Base-by-base conservation (phyloP, 64 coral and sea anemone species). In the Montipora capricornis region DNA sequence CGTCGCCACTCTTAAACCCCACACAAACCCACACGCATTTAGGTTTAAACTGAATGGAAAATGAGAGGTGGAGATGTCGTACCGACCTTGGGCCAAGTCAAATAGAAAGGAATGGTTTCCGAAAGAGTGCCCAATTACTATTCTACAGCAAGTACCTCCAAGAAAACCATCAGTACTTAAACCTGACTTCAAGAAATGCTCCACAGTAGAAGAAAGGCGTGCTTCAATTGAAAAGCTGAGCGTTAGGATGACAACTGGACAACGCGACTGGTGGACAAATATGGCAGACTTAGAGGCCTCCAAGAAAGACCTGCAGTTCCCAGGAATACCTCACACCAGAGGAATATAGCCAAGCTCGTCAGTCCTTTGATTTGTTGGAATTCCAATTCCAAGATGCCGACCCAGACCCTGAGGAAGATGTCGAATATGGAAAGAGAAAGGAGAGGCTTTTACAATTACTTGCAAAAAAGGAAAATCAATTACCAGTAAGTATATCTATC, bases 101-200 rank as follows among this genome's bases (percentile, higher is more conserved):
- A 15, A 4, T 11, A 78, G 53, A 20, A 83, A 64, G 4, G 44
- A 64, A 4, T 83, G 37, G 52, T 8, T 45, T 61, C 22, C 55
- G 0, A 68, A 64, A 5, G 59, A 29, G 37, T 15, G 44, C 15
- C 88, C 73, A 62, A 16, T 68, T 9, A 44, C 44, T 29, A 47
- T 90, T 8, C 16, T 90, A 14, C 1, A 6, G 64, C 14, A 58
- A 37, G 4, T 80, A 5, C 75, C 76, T 6, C 50, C 55, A 12
- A 77, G 62, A 7, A 74, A 71, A 26, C 84, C 66, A 0, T 6
- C 14, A 9, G 14, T 87, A 11, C 29, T 87, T 10, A 78, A 45
- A 16, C 88, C 75, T 73, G 69, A 88, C 47, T 20, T 88, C 4
- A 88, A 76, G 69, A 88, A 88, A 88, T 88, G 86, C 11, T 46